These are phyloP conservation scores for Bungarus multicinctus DNA, from an alignment of 2,113 vertebrate genomes.

Conservation along the genomic window DNA sequence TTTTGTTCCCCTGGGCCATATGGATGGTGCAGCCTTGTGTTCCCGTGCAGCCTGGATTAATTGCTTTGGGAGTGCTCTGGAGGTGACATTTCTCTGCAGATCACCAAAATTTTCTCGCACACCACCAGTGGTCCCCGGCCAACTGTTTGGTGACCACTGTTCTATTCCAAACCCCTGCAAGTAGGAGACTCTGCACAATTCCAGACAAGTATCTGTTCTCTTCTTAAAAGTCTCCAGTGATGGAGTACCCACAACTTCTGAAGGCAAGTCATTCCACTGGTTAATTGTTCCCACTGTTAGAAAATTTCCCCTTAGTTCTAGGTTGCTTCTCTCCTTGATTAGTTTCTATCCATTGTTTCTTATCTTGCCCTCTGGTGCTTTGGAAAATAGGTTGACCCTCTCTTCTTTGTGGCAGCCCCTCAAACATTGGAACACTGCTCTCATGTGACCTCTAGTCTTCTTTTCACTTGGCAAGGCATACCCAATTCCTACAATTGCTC, in stretches of 20 bases:
- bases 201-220: background rate
- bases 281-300: background rate
- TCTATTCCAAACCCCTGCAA: background rate
- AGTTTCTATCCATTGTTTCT: background rate
- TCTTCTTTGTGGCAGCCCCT: too few relatives aligned
- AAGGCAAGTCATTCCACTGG: background rate
- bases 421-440: too few relatives aligned
- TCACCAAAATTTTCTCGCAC: too few relatives aligned
- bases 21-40: too few relatives aligned
- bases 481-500: too few relatives aligned
- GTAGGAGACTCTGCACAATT: background rate
- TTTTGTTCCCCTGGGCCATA: too few relatives aligned
- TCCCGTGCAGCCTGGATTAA: too few relatives aligned
- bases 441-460: too few relatives aligned
- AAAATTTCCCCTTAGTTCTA: background rate
- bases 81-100: too few relatives aligned
- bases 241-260: background rate
- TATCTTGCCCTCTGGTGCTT: background rate
- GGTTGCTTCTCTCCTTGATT: background rate
- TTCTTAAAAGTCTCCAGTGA: background rate
- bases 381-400: background rate
- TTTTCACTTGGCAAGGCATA: too few relatives aligned
- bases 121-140: too few relatives aligned
- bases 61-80: too few relatives aligned
- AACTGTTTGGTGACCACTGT: background rate